Conservation (phyloP, 2,797 vertebrate species). For the Sebastes elongatus region DNA sequence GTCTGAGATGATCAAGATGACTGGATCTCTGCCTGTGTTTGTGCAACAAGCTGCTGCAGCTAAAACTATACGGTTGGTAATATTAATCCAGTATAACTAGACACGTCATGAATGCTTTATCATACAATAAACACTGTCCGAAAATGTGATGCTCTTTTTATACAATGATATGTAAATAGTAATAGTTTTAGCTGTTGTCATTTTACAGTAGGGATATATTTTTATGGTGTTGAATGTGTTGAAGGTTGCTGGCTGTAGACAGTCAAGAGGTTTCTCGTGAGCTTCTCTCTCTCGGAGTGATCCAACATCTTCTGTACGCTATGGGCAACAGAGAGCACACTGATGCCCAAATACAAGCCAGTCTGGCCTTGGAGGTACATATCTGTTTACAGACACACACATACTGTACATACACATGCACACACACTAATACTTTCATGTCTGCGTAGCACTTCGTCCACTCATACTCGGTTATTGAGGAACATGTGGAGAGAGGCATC, state of each 20-base stretch:
- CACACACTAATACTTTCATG: not conserved
- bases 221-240: slow-evolving; percentile 8
- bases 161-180: not conserved
- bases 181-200: not conserved
- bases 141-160: not conserved
- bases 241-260: slow-evolving; percentile 80
- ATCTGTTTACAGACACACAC: not conserved
- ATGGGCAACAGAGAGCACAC: slow-evolving; percentile 85
- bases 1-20: slow-evolving; percentile 34
- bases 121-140: not conserved
- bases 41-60: slow-evolving; percentile 87
- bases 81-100: not conserved
- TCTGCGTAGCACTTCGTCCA: slow-evolving; percentile 82
- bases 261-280: slow-evolving; percentile 77
- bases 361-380: slow-evolving; percentile 83
- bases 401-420: not conserved
- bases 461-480: slow-evolving; percentile 76
- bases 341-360: slow-evolving; percentile 87
- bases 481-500: slow-evolving; percentile 72
- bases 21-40: slow-evolving; percentile 67
- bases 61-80: slow-evolving; percentile 80
- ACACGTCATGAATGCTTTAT: not conserved
- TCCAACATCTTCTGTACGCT: slow-evolving; percentile 82
- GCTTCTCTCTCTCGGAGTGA: slow-evolving; percentile 81
- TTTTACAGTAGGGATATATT: not conserved